phyloP scores from a whole-genome alignment of 2,888 invertebrate species.

The Ornithoptera alexandrae region DNA sequence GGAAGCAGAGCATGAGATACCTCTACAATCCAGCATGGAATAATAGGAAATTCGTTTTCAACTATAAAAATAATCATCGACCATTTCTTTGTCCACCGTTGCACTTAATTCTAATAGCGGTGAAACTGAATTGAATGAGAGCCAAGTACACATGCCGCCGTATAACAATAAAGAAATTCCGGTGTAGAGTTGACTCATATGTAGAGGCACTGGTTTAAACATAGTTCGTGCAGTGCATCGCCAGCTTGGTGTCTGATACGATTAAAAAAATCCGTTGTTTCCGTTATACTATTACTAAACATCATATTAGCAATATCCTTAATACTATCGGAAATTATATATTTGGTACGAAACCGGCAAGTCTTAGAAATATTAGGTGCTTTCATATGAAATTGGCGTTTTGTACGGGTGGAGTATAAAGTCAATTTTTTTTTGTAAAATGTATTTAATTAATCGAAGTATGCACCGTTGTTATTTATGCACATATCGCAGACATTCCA shows the following conservation, averaged over 20 bases:
- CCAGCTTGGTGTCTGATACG: not conserved
- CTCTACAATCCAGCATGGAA: no score
- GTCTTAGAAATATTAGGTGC: not conserved
- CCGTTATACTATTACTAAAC: not conserved
- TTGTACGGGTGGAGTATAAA: no score
- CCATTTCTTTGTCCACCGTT: slow-evolving; percentile 6
- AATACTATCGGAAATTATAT: no score
- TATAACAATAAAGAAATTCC: slow-evolving; percentile 58
- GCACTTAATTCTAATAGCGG: slow-evolving; percentile 7
- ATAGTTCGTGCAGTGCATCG: not conserved
- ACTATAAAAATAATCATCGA: not conserved
- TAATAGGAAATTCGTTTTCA: not conserved
- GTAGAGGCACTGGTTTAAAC: slow-evolving; percentile 38
- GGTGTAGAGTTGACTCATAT: slow-evolving; percentile 50
- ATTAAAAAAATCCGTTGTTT: not conserved
- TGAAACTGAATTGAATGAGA: slow-evolving; percentile 49
- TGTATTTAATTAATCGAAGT: no score
- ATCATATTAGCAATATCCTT: no score
- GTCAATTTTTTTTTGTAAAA: no score
- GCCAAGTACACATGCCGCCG: slow-evolving; percentile 50
- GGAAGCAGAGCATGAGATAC: no score
- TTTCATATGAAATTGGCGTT: no score
- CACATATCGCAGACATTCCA: no score
- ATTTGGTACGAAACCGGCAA: no score
- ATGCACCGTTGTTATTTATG: no score